Evolutionary conservation across 2,888 invertebrate species (phyloP).

Genomic region (Parelbella ahira): DNA sequence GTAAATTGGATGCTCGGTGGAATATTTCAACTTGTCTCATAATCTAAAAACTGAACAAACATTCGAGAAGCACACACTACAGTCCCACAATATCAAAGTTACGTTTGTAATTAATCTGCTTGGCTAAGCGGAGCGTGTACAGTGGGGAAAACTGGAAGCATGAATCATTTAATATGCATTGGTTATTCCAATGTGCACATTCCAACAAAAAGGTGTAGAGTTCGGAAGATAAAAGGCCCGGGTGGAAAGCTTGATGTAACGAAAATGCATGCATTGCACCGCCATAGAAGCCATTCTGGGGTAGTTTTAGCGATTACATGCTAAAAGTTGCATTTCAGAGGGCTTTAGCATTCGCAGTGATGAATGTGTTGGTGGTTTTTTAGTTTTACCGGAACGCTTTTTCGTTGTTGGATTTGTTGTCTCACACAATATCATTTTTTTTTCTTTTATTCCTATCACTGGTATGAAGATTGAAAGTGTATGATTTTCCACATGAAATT

Average conservation of each 20-base stretch:
- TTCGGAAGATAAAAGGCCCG: conserved; percentile 33
- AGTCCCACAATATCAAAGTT: conserved; percentile 37
- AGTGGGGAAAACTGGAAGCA: conserved; percentile 48
- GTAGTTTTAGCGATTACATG: conserved; percentile 23
- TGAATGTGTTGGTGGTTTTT: conserved; percentile 11
- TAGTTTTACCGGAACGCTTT: conserved; percentile 3
- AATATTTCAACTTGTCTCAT: conserved; percentile 24
- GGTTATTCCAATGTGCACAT: conserved; percentile 31
- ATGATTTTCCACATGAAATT: too few species aligned
- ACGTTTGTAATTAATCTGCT: conserved; percentile 56
- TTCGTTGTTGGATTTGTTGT: conserved; percentile 1
- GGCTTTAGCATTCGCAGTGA: conserved; percentile 13
- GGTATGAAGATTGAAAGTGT: too few species aligned
- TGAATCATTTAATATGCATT: conserved; percentile 69
- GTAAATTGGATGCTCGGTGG: conserved; percentile 25
- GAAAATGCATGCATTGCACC: conserved; percentile 25
- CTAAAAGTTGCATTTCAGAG: conserved; percentile 22
- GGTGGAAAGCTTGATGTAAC: conserved; percentile 25
- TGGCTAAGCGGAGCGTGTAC: conserved; percentile 42
- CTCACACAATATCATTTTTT: too few species aligned
- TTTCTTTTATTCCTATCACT: too few species aligned
- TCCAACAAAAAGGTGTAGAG: conserved; percentile 27
- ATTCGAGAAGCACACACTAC: conserved; percentile 18
- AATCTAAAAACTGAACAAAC: conserved; percentile 27
- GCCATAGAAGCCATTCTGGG: conserved; percentile 24